phyloP scores from a whole-genome alignment of 2,888 invertebrate species.

The Pyrrhosoma nymphula region DNA sequence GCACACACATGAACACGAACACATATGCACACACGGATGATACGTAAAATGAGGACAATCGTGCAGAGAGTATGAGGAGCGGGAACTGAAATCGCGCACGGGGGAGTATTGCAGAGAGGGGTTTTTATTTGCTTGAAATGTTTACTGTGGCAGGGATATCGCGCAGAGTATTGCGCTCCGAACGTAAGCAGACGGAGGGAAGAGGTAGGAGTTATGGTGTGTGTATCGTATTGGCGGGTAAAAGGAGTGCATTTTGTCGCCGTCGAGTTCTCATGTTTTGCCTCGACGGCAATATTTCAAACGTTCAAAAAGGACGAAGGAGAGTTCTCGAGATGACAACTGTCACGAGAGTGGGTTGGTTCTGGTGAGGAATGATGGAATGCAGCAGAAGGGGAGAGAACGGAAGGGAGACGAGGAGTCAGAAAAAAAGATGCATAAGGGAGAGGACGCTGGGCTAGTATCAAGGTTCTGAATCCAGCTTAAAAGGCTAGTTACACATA shows the following conservation, averaged over 20 bases:
- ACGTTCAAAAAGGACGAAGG: not conserved
- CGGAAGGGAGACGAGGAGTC: not conserved
- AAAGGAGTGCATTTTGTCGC: not conserved
- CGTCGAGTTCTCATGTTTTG: not conserved
- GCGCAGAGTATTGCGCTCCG: not conserved
- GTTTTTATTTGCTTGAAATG: not conserved
- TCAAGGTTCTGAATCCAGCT: too few species aligned
- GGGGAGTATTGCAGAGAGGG: not conserved
- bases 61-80: not conserved
- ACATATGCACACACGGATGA: not conserved
- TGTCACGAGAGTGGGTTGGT: not conserved
- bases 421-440: not conserved
- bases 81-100: not conserved
- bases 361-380: not conserved
- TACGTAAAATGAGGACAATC: not conserved
- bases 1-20: not conserved
- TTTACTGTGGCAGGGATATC: not conserved
- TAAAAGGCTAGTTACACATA: too few species aligned
- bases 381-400: not conserved
- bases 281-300: conserved; percentile 30
- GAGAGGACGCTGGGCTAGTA: too few species aligned
- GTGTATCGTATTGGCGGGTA: not conserved
- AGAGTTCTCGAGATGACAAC: not conserved
- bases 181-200: not conserved
- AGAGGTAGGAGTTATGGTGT: not conserved